Base-by-base conservation (phyloP, 2,113 vertebrate genomes). In the Anhinga anhinga region DNA sequence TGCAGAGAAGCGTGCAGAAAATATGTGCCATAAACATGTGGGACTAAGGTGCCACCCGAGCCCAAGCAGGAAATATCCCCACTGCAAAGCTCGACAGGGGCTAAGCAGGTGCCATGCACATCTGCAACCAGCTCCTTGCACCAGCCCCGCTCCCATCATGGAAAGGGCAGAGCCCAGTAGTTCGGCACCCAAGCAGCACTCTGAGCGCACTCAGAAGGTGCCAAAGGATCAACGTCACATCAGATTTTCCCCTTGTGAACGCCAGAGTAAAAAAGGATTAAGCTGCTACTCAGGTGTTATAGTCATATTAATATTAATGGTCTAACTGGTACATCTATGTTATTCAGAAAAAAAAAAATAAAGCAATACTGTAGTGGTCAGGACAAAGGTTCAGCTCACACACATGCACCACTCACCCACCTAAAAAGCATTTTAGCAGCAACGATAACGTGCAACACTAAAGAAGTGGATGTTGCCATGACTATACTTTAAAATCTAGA, bases 1-100 rank as follows among this genome's bases (percentile, higher is more conserved):
- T 59, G 44, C 85, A 87, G 81, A 85, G 90, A 63, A 69, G 32
- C 10, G 11, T 34, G 59, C 11, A 56, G 70, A 30, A 73, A 66
- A 83, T 7, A 34, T 2, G 53, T 5, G 6, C 53, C 50, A 16
- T 1, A 11, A 47, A 38, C 0, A 2, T 5, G 15, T 7, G 20
- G 27, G 34, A 61, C 42, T 58, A n/a, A 36, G 36, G 40, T 25
- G 38, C 18, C 30, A 29, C 40, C 20, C 32, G 32, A 67, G 20
- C 15, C 30, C 49, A 52, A 16, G 58, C 16, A 49, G 30, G 47
- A 15, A 25, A n/a, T 2, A 14, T 10, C 36, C 19, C 36, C 16
- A 1, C 5, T 16, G n/a, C 21, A 70, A 61, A 69, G 45, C 70
- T 23, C 4, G 1, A 13, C 26, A 7, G n/a, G 55, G 70, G 23